Evolutionary conservation across 2,113 vertebrate species (phyloP).

Genomic region (Petaurus breviceps): DNA sequence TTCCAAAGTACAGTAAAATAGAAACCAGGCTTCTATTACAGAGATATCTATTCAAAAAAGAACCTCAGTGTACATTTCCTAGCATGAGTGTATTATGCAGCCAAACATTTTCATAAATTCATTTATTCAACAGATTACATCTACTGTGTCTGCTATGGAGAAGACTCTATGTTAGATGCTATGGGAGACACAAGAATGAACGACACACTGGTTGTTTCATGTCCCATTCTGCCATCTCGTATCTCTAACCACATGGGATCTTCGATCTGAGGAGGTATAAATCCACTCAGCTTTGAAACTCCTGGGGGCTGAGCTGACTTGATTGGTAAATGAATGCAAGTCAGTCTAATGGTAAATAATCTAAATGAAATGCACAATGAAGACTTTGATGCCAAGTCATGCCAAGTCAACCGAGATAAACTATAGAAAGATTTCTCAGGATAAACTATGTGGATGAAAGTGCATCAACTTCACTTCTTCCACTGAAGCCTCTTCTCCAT

Average conservation of each 20-base stretch:
- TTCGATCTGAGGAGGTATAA: neutral
- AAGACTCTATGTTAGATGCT: neutral
- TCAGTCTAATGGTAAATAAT: neutral
- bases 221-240: neutral
- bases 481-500: neutral
- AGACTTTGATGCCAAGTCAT: neutral
- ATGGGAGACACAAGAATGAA: neutral
- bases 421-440: neutral
- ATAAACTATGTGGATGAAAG: neutral
- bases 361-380: neutral
- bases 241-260: neutral
- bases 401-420: neutral
- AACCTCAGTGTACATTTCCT: neutral
- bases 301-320: neutral
- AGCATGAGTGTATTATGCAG: neutral
- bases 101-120: neutral
- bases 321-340: neutral
- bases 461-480: neutral
- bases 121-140: neutral
- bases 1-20: conserved; percentile 57
- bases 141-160: neutral
- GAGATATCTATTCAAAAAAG: conserved; percentile 29
- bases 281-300: neutral
- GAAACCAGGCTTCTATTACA: neutral
- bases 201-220: neutral